Evolutionary conservation across 2,888 invertebrate species (phyloP).

Genomic region (Brenthis hecate): DNA sequence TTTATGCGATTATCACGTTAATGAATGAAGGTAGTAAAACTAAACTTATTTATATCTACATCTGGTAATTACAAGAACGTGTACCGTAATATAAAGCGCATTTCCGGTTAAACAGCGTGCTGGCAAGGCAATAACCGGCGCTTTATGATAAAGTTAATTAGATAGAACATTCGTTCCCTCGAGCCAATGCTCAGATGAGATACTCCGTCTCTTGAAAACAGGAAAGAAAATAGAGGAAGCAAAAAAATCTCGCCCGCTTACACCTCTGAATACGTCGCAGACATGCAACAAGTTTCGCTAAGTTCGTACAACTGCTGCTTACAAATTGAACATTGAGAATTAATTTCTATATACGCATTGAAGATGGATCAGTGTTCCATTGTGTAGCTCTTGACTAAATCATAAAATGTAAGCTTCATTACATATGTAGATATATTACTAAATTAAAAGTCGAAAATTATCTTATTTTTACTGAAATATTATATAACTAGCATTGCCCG

Average conservation of each 20-base stretch:
- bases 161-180: constrained; percentile 76
- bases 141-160: constrained; percentile 81
- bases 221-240: constrained; percentile 55
- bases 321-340: constrained; percentile 4
- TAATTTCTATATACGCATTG: neutral
- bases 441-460: no score
- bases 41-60: neutral
- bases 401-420: no score
- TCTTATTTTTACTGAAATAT: no score
- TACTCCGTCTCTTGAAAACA: constrained; percentile 53
- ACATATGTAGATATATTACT: no score
- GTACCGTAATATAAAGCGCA: constrained; percentile 39
- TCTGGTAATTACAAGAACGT: constrained; percentile 19
- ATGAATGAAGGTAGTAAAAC: no score
- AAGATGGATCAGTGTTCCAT: no score
- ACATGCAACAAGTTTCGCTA: constrained; percentile 36
- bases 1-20: no score
- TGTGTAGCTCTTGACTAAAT: no score
- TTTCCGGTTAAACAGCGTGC: constrained; percentile 64
- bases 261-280: constrained; percentile 25
- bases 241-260: constrained; percentile 46
- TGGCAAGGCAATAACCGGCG: constrained; percentile 71
- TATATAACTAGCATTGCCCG: no score
- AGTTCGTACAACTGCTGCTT: constrained; percentile 18
- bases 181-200: constrained; percentile 72